Base-by-base conservation (phyloP, 2,113 vertebrate species). In the Nothoprocta perdicaria region DNA sequence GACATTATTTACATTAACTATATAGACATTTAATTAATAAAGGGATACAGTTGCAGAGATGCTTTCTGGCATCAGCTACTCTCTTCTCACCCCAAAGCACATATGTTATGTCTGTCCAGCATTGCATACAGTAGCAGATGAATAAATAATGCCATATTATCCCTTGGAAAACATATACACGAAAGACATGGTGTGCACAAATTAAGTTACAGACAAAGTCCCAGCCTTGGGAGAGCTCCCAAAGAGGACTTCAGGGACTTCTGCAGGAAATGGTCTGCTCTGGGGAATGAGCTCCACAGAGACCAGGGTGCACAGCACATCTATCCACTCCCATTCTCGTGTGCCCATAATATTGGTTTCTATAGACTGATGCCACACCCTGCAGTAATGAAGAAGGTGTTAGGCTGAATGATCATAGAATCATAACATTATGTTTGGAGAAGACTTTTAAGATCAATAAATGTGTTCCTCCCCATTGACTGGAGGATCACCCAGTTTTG, bases 21-120 rank as follows among this genome's bases (percentile, higher is more conserved):
- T 58, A 84, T 84, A 33, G 69, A 72, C 2, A 10, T 16, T 31
- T 84, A 65, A 92, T 74, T 93, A 94, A 94, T 73, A 87, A 80
- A 84, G 18, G 53, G 18, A 92, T 62, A 91, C 77, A 55, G 43
- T 84, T 35, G 50, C 35, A 93, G 71, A 82, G 53, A 45, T 48
- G 29, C 2, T 92, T 92, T 90, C 50, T 84, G 71, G 33, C 58
- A 91, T 61, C 45, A 88, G 24, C 33, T 76, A 43, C 52, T 46
- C 17, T n/a, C 67, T 60, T 84, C 60, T 63, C n/a, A 86, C 84
- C n/a, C 66, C 93, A 71, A 84, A 86, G 88, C 62, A 17, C 50
- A 88, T 2, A 4, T 45, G 48, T 5, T 40, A 5, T 79, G 66
- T 62, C 84, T 75, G 16, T 17, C 24, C 38, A 88, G 43, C 7